Evolutionary conservation across 2,797 vertebrate species (phyloP), one percentile per base, ranked within the genome.

Genomic region (Gambusia yucatana): DNA sequence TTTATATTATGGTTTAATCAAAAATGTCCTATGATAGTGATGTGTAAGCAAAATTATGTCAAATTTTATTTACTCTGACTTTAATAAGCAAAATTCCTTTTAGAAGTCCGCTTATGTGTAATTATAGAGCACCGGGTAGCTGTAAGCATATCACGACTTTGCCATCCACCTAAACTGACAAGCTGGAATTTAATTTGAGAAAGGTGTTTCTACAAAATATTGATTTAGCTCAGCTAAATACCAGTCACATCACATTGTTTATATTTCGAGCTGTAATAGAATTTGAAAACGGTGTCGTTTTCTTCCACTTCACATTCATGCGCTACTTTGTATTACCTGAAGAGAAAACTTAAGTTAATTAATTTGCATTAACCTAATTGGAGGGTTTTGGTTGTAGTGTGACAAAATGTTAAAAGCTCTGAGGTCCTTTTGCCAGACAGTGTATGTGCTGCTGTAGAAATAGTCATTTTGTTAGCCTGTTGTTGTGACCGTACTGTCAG

Each of bases 401-500:
- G 67, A n/a, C 65, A 65, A 65, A 39, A 65, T 65, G 61, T 41
- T 43, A 69, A 69, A 41, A n/a, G 39, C 22, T 70, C 43, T 6
- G 17, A 71, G 67, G 67, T 28, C 43, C 67, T 46, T 71, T 46
- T 28, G 43, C 41, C 25, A 44, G 43, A 44, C 43, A 71, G 3
- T 71, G 25, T 70, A 17, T 71, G 67, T 46, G 47, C 52, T 69
- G 41, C 72, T 77, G 28, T 44, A 30, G 72, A 30, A 44, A 41
- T 8, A 39, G 6, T 57, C 50, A 8, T 77, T 63, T 50, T 50
- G 28, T 80, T 36, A 72, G 1, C 71, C 65, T 82, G 77, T 44
- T 87, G 76, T 87, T 82, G 85, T 88, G 80, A 25, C 71, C 81
- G 44, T 86, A 71, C 48, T 90, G 84, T 89, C 61, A 79, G 73